A percentile compares a stretch with the other conserved stretches of the same genome.
phyloP scores from a whole-genome alignment of 2,113 vertebrate species.

The Salvelinus alpinus region DNA sequence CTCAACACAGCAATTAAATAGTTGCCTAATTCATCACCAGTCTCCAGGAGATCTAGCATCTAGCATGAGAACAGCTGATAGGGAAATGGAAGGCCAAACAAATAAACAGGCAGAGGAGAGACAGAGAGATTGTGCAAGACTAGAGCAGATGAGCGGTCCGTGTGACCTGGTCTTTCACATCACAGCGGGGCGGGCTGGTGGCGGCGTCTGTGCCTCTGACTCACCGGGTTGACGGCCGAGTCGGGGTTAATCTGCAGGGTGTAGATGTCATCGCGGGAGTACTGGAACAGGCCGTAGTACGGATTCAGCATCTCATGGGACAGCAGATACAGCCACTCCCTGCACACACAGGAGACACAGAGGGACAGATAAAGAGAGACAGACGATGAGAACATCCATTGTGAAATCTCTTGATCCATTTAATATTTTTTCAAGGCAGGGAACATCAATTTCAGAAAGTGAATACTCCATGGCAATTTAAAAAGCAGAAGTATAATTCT shows the following conservation, averaged over 20 bases:
- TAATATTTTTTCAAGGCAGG: neutral
- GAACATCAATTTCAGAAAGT: neutral
- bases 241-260: constrained; percentile 98
- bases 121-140: neutral
- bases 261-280: constrained; percentile 97
- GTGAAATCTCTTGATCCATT: neutral
- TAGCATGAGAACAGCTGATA: neutral
- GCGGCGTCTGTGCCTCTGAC: constrained; percentile 5
- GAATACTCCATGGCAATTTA: neutral
- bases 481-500: neutral
- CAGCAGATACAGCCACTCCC: constrained; percentile 97
- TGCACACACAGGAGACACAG: constrained; percentile 52
- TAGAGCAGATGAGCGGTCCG: neutral
- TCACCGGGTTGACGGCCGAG: constrained; percentile 96
- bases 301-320: constrained; percentile 99
- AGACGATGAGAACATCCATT: neutral
- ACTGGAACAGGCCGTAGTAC: constrained; percentile 98
- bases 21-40: constrained; percentile 5
- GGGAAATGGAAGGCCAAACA: constrained; percentile 13
- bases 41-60: neutral
- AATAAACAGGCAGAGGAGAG: neutral
- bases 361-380: neutral
- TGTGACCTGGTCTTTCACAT: neutral
- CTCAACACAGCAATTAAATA: too few species aligned
- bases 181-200: neutral